These are phyloP conservation scores for Cyanocitta stelleri DNA, from an alignment of 2,113 vertebrate genomes.

Conservation along the genomic window DNA sequence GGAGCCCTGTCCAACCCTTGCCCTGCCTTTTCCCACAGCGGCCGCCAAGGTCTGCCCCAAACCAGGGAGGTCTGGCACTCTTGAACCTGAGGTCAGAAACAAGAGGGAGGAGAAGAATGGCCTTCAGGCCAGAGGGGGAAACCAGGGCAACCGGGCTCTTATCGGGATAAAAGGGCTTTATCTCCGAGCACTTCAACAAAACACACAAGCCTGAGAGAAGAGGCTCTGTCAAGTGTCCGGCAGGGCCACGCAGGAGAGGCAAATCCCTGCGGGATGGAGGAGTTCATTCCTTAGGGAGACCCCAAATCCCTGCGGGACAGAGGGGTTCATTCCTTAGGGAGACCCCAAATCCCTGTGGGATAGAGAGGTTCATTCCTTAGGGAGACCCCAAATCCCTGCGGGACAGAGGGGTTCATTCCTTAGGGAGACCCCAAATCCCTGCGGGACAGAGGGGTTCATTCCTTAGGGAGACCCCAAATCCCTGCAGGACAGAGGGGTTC, in stretches of 20 bases:
- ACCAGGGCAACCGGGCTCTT: slow-evolving; percentile 64
- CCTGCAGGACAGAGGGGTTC: not conserved
- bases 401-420: not conserved
- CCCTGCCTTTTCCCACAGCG: slow-evolving; percentile 54
- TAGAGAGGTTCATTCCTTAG: not conserved
- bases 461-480: slow-evolving; percentile 5
- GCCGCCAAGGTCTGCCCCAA: slow-evolving; percentile 1
- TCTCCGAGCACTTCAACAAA: slow-evolving; percentile 66
- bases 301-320: not conserved
- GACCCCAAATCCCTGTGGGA: not conserved
- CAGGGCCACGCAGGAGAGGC: not conserved
- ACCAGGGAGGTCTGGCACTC: slow-evolving; percentile 65
- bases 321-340: not conserved
- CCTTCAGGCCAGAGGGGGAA: slow-evolving; percentile 65
- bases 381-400: fast-evolving
- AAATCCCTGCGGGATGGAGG: slow-evolving; percentile 1
- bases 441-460: not conserved
- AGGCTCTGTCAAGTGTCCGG: slow-evolving; percentile 37
- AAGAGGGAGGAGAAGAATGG: slow-evolving; percentile 60
- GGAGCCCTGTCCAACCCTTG: not conserved
- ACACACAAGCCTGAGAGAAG: slow-evolving; percentile 53
- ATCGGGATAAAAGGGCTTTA: slow-evolving; percentile 67
- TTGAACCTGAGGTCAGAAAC: slow-evolving; percentile 69
- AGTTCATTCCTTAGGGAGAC: not conserved
- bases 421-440: not conserved